phyloP scores from a whole-genome alignment of 2,113 vertebrate genomes.

The Patagioenas fasciata region DNA sequence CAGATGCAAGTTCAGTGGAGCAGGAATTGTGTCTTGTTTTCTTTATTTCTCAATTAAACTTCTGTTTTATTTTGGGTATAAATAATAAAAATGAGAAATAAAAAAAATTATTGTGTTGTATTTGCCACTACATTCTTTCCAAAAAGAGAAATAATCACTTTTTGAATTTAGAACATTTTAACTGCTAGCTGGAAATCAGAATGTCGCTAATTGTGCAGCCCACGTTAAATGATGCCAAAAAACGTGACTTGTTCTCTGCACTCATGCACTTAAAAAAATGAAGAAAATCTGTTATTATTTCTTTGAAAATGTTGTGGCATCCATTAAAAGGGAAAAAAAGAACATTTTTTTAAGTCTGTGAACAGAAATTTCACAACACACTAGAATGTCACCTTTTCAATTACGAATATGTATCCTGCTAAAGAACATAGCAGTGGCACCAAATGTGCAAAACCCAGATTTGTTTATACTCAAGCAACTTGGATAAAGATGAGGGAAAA shows the following conservation, averaged over 20 bases:
- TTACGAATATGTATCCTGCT: not conserved
- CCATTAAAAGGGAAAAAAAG: not conserved
- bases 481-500: not conserved
- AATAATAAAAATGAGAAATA: not conserved
- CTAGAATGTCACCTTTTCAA: not conserved
- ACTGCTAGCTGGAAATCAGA: slow-evolving; percentile 8
- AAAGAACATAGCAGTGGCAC: not conserved
- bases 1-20: not conserved
- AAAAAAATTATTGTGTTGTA: not conserved
- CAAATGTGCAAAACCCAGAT: not conserved
- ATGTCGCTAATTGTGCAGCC: not conserved
- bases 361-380: not conserved
- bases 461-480: not conserved
- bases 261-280: not conserved
- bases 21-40: not conserved
- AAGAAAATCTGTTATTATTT: not conserved
- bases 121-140: not conserved
- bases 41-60: slow-evolving; percentile 30
- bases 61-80: not conserved
- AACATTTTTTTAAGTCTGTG: not conserved
- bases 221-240: not conserved
- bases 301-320: not conserved
- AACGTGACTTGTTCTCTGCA: not conserved
- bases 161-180: slow-evolving; percentile 10
- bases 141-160: not conserved